Evolutionary conservation across 35 echinoderm and acorn worm genomes (phyloP), one percentile per base, ranked within the genome.

Genomic region (Ptychodera flava): DNA sequence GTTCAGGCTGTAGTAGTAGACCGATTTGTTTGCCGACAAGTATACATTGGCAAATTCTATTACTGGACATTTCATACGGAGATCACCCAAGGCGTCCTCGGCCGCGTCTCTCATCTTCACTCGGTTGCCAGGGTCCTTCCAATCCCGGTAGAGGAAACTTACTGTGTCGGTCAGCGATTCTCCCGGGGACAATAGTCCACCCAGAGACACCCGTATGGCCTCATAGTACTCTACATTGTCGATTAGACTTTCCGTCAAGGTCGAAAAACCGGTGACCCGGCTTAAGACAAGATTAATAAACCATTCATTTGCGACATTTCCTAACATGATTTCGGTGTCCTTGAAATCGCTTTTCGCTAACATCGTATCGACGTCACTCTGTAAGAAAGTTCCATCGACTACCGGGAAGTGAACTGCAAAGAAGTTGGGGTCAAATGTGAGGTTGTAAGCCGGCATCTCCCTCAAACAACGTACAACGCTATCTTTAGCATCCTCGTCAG

Each of bases 241-340:
- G n/a, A 81, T 16, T 79, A 78, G 77, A 79, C 33, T 79, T 14
- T 79, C 77, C 10, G 78, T 78, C 78, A 80, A 37, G 32, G 37
- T 37, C 27, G 78, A 78, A 31, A 36, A 88, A 64, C 45, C 45
- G 22, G 45, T 6, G 22, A 64, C 45, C n/a, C n/a, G n/a, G 15
- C 33, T 28, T 35, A 34, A 29, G 22, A 81, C 33, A 22, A 88
- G 77, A 38, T 79, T 29, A 15, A 88, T 14, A 0, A 34, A 80
- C 28, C 86, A 77, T 81, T 88, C 86, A 29, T 88, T 78, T 36
- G 76, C 86, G 78, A 37, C 37, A 28, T 77, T 88, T 1, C 86
- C 86, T 80, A 88, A 35, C n/a, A 88, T 79, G 27, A 80, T 28
- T 6, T 53, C 79, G 14, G 78, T 78, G 79, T 78, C 76, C 30